Conservation (phyloP, 2,113 vertebrate species). For the Melanerpes aurifrons region DNA sequence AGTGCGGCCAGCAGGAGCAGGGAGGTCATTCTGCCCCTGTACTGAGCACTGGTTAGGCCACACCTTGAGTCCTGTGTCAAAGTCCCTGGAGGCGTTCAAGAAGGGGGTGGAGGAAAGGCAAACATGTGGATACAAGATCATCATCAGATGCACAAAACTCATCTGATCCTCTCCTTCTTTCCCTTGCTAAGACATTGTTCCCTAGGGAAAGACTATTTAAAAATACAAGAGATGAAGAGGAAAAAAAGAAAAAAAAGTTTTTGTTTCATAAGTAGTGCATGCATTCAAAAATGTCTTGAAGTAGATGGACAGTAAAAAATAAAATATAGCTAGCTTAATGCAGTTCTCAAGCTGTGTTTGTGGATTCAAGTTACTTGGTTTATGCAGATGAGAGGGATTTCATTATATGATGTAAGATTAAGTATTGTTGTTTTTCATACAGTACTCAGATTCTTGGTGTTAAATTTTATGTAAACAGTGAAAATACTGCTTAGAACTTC, state of each 20-base stretch:
- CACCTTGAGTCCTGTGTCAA: no score
- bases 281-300: background rate
- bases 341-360: background rate
- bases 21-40: no score
- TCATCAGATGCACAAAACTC: background rate
- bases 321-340: background rate
- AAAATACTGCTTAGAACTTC: background rate
- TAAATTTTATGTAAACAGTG: background rate
- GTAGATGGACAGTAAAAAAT: background rate
- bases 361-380: background rate
- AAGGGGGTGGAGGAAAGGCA: background rate
- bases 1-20: no score
- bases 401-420: background rate
- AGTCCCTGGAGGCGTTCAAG: no score
- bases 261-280: background rate
- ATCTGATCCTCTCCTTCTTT: background rate
- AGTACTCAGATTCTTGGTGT: background rate
- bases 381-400: background rate
- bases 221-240: background rate
- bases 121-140: background rate
- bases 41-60: no score
- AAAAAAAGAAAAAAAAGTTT: background rate
- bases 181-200: background rate
- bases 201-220: background rate
- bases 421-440: background rate